Percentiles rank a stretch among this genome's conserved stretches.
phyloP scores from a whole-genome alignment of 2,797 vertebrate species.

The Arctocebus calabarensis region DNA sequence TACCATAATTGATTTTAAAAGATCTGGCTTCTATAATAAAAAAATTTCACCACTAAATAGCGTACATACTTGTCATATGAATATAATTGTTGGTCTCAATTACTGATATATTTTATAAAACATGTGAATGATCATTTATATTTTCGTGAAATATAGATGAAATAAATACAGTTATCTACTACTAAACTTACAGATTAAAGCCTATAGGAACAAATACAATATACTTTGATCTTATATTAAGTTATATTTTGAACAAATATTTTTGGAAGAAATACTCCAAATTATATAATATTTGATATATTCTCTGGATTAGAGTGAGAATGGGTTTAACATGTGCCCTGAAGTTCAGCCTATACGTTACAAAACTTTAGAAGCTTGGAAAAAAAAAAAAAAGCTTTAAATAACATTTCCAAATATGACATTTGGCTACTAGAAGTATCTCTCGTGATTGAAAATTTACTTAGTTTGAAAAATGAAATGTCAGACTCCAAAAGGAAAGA shows the following conservation, averaged over 20 bases:
- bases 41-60: not conserved
- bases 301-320: slow-evolving; percentile 52
- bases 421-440: slow-evolving; percentile 56
- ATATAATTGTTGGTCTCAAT: not conserved
- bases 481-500: slow-evolving; percentile 64
- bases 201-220: slow-evolving; percentile 12
- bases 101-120: not conserved
- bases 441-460: slow-evolving; percentile 60
- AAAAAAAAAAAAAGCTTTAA: slow-evolving; percentile 56
- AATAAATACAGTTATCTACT: slow-evolving; percentile 37
- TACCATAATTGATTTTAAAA: slow-evolving; percentile 5
- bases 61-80: not conserved
- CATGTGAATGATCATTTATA: not conserved
- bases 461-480: slow-evolving; percentile 63
- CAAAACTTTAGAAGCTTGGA: slow-evolving; percentile 49
- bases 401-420: slow-evolving; percentile 70
- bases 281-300: slow-evolving; percentile 60
- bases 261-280: slow-evolving; percentile 59
- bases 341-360: slow-evolving; percentile 30
- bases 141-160: not conserved
- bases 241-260: slow-evolving; percentile 24
- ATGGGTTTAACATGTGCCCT: slow-evolving; percentile 64
- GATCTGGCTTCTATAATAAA: slow-evolving; percentile 1
- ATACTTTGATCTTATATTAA: slow-evolving; percentile 17
- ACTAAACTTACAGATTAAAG: slow-evolving; percentile 19